Evolutionary conservation across 92 coral and sea anemone genomes (phyloP), one percentile per base, ranked within the genome.

Genomic region (Porites divaricata): DNA sequence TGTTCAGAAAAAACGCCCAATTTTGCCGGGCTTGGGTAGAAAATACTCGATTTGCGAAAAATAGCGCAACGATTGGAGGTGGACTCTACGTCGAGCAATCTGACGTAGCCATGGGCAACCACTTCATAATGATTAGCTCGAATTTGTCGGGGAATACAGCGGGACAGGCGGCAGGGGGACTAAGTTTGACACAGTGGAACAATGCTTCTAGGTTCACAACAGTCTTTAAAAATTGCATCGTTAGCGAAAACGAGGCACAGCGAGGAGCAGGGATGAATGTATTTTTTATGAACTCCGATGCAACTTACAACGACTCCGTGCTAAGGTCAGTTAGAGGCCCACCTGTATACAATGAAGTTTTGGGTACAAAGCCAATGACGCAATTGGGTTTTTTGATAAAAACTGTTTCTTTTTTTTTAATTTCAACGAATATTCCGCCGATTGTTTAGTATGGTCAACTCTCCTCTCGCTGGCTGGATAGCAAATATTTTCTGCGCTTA

Each of bases 21-120:
- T 14, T 52, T 2, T 93, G 93, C 56, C 70, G 72, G 4, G 90
- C 80, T 35, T 51, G 16, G 23, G 67, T 95, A 49, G 78, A 75
- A 21, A 72, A 88, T 49, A 81, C 83, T 50, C 85, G 24, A 13
- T 78, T 95, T 79, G 76, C 63, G 8, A 56, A 76, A 14, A 95
- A 95, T 83, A 64, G 81, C 0, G 98, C 98, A n/a, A 85, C 98
- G 1, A 82, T 81, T 48, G 98, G 98, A 12, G 98, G 97, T 16
- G 98, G 91, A n/a, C 64, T 95, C n/a, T 84, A 80, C 58, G 66
- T 95, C 14, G 66, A 81, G 8, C 79, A 81, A 49, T 28, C 91
- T 23, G 87, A 89, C 14, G 26, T 28, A 1, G 86, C 98, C 2
- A n/a, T 67, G 13, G 61, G 63, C 5, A 93, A 91, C 81, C 74